phyloP scores from a whole-genome alignment of 2,888 invertebrate species.

The Lottia gigantea region DNA sequence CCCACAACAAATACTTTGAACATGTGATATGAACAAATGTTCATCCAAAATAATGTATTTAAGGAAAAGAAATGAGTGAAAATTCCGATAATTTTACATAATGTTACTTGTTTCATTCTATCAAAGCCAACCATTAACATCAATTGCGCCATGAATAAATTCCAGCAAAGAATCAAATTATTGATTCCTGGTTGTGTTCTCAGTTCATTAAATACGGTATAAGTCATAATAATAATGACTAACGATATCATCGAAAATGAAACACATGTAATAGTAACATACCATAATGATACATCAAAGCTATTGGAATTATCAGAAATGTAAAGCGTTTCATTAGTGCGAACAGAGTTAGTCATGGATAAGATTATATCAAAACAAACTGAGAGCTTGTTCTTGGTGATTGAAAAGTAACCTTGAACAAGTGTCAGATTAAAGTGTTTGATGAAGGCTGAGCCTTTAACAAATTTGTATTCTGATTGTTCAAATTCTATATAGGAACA shows the following conservation, averaged over 20 bases:
- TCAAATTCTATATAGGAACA: background rate
- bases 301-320: background rate
- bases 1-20: constrained; percentile 24
- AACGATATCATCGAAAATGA: constrained; percentile 32
- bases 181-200: constrained; percentile 37
- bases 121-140: constrained; percentile 29
- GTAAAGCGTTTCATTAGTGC: background rate
- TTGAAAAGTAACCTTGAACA: background rate
- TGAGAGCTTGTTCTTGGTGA: background rate
- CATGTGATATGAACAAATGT: constrained; percentile 40
- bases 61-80: constrained; percentile 41
- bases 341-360: background rate
- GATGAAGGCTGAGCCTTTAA: background rate
- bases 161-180: constrained; percentile 32
- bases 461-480: background rate
- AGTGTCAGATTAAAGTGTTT: background rate
- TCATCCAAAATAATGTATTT: constrained; percentile 35
- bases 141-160: constrained; percentile 32
- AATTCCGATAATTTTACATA: constrained; percentile 35
- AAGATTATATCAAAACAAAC: background rate
- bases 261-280: background rate
- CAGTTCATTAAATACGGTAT: constrained; percentile 25
- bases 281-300: background rate
- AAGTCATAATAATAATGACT: constrained; percentile 34
- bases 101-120: constrained; percentile 9